Evolutionary conservation across 2,797 vertebrate genomes (phyloP).

Genomic region (Yasuhikotakia modesta): DNA sequence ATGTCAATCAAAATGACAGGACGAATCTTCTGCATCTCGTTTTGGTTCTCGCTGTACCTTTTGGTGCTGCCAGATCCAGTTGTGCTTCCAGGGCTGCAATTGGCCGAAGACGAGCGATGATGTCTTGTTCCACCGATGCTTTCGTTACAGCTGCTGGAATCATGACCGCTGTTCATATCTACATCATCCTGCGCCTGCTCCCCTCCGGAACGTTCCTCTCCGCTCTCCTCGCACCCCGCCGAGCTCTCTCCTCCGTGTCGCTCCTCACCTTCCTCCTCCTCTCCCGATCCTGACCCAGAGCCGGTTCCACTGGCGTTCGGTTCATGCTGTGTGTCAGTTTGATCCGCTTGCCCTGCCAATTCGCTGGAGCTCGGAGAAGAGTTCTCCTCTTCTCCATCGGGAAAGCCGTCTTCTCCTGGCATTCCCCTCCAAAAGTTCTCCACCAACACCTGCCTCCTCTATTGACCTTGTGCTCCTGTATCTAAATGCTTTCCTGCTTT

Average conservation of each 20-base stretch:
- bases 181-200: constrained; percentile 71
- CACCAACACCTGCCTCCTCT: constrained; percentile 39
- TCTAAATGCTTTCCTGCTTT: constrained; percentile 41
- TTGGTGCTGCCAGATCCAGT: constrained; percentile 70
- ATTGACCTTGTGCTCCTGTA: constrained; percentile 48
- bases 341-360: background rate
- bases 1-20: background rate
- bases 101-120: constrained; percentile 63
- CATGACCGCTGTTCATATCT: constrained; percentile 67
- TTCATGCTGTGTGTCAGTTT: background rate
- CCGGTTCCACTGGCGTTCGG: background rate
- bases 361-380: constrained; percentile 20
- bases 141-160: constrained; percentile 47
- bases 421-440: constrained; percentile 60
- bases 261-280: constrained; percentile 49
- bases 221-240: constrained; percentile 54
- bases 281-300: constrained; percentile 46
- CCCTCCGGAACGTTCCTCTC: constrained; percentile 50
- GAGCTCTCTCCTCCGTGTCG: background rate
- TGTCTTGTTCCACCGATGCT: constrained; percentile 56
- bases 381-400: constrained; percentile 66
- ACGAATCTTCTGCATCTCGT: background rate
- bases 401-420: constrained; percentile 63
- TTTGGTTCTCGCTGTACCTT: constrained; percentile 63
- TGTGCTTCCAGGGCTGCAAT: constrained; percentile 69